Base-by-base conservation (phyloP, 2,113 vertebrate genomes). In the Cyanistes caeruleus region DNA sequence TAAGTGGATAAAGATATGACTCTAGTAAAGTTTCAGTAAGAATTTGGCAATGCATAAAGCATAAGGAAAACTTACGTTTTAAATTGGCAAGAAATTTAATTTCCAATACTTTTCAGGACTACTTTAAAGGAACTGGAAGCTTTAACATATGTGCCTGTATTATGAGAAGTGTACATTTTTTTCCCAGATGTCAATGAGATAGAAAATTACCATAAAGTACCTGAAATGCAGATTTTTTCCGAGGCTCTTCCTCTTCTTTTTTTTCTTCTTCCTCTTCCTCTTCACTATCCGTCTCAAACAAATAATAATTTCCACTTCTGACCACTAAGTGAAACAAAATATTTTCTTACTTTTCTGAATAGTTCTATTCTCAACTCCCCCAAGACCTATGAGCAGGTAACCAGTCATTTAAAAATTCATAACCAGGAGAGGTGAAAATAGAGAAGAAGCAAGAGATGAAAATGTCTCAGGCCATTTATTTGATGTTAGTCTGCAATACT, bases 221-320 rank as follows among this genome's bases (percentile, higher is more conserved):
- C 99, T 99, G 99, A 96, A 99, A 99, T 1, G 99, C 99, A 13
- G 99, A 99, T 97, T 98, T 99, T 94, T 98, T 99, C 3, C 98
- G 98, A 8, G 92, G 98, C 10, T 99, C 99, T 28, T 99, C 98
- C 10, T 99, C 99, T 25, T 99, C 99, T 91, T 98, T 99, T 98
- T 98, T 99, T 52, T 99, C 98, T 11, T 98, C 98, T 73, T 99
- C 99, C 70, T 99, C 99, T 83, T 99, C 99, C 55, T 99, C 99
- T 98, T 99, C 99, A 87, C 99, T 99, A 93, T 99, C 99, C 97
- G 99, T 99, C 98, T 99, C 99, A 99, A 99, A 99, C 95, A 99
- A 99, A 98, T 99, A 99, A 99, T 99, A 99, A 98, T 99, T 99
- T 98, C 99, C 99, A 98, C 99, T 99, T 97, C 99, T 99, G 97